Evolutionary conservation across 2,113 vertebrate species (phyloP).

Genomic region (Semnornis frantzii): DNA sequence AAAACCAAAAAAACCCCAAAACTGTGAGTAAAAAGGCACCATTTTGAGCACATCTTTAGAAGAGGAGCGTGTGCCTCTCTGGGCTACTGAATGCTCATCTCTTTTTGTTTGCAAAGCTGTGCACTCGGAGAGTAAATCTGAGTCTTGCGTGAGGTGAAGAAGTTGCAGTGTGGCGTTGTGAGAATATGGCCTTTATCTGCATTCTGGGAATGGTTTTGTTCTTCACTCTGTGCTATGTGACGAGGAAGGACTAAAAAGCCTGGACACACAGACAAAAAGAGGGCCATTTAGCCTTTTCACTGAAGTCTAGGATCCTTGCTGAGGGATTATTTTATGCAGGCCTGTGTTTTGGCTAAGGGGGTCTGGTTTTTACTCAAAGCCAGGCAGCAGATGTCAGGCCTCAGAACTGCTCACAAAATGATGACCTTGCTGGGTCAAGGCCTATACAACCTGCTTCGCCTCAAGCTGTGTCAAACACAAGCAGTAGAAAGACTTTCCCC

Average conservation of each 20-base stretch:
- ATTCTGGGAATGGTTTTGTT: slow-evolving; percentile 69
- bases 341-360: slow-evolving; percentile 76
- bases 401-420: slow-evolving; percentile 78
- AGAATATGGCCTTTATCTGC: slow-evolving; percentile 69
- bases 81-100: not conserved
- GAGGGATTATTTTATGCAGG: slow-evolving; percentile 78
- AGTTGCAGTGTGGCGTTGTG: slow-evolving; percentile 48
- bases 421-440: slow-evolving; percentile 79
- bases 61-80: not conserved
- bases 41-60: not conserved
- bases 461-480: slow-evolving; percentile 77
- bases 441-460: slow-evolving; percentile 71
- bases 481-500: slow-evolving; percentile 68
- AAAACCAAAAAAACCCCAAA: not conserved
- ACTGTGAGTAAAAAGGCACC: not conserved
- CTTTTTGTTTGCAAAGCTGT: slow-evolving; percentile 23
- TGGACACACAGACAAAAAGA: slow-evolving; percentile 71
- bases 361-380: slow-evolving; percentile 74
- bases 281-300: slow-evolving; percentile 76
- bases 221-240: slow-evolving; percentile 51
- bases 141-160: slow-evolving; percentile 41
- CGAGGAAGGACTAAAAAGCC: slow-evolving; percentile 60
- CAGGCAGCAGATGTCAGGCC: slow-evolving; percentile 81
- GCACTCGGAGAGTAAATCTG: not conserved
- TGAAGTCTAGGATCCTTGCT: slow-evolving; percentile 78